Evolutionary conservation across 1,140 invertebrate genomes (phyloP).

Genomic region (Galendromus occidentalis): DNA sequence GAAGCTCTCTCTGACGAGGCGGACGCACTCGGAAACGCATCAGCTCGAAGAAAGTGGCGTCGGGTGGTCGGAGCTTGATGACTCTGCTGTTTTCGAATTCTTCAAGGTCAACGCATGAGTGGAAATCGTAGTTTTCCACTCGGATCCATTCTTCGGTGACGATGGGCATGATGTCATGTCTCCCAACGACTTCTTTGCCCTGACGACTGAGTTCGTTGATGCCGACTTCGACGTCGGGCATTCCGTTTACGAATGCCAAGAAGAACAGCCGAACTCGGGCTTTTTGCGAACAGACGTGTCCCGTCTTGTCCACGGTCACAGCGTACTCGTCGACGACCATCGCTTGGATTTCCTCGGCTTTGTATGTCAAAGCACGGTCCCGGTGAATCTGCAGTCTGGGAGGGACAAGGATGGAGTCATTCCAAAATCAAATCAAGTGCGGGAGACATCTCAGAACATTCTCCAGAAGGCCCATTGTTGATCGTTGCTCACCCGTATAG

Average conservation of each 20-base stretch:
- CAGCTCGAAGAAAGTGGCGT: conserved; percentile 93
- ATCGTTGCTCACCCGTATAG: conserved; percentile 4
- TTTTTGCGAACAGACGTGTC: conserved; percentile 69
- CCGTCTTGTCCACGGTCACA: conserved; percentile 71
- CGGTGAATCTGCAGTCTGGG: conserved; percentile 61
- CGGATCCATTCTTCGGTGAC: conserved; percentile 98
- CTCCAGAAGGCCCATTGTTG: conserved; percentile 20
- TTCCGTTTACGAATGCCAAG: conserved; percentile 61
- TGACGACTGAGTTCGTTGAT: conserved; percentile 89
- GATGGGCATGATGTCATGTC: conserved; percentile 97
- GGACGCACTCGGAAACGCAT: conserved; percentile 88
- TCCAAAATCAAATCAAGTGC: conserved; percentile 19
- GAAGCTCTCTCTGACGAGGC: conserved; percentile 86
- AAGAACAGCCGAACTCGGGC: conserved; percentile 87
- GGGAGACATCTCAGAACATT: too few species aligned
- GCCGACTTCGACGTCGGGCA: conserved; percentile 87
- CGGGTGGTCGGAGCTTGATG: conserved; percentile 80
- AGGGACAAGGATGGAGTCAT: conserved; percentile 5
- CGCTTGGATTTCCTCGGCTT: conserved; percentile 92
- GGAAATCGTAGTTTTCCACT: conserved; percentile 81
- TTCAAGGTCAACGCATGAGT: conserved; percentile 72
- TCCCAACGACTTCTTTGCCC: conserved; percentile 92
- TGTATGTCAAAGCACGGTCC: conserved; percentile 76
- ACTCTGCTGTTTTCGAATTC: conserved; percentile 65
- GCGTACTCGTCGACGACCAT: conserved; percentile 89